Conservation (phyloP, 2,113 vertebrate species). For the Onychostruthus taczanowskii region DNA sequence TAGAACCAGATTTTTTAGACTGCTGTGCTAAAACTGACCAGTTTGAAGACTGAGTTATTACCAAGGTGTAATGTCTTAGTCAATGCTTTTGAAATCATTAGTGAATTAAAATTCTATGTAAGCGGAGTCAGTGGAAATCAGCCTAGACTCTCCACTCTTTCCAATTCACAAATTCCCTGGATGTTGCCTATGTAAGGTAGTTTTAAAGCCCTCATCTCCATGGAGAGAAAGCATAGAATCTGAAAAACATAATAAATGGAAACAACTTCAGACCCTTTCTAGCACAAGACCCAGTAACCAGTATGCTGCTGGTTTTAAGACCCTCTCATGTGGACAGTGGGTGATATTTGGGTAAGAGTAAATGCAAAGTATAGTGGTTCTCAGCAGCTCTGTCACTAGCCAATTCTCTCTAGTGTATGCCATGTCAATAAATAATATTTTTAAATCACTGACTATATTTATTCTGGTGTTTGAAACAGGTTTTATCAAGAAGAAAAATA, state of each 20-base stretch:
- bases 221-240: not conserved
- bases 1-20: not conserved
- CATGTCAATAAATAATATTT: not conserved
- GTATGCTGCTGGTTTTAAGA: not conserved
- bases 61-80: not conserved
- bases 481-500: not conserved
- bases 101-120: not conserved
- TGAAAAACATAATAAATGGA: not conserved
- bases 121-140: not conserved
- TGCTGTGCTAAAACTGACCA: not conserved
- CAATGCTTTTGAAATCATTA: not conserved
- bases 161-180: not conserved
- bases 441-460: not conserved
- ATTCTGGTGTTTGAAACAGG: not conserved
- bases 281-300: not conserved
- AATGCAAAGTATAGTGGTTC: not conserved
- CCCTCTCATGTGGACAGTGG: not conserved
- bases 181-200: not conserved
- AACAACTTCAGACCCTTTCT: not conserved
- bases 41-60: not conserved
- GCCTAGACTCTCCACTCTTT: not conserved
- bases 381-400: not conserved
- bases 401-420: not conserved
- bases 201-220: not conserved
- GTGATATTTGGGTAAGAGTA: not conserved